phyloP scores from a whole-genome alignment of 2,113 vertebrate genomes.

The Melanotaenia duboulayi region DNA sequence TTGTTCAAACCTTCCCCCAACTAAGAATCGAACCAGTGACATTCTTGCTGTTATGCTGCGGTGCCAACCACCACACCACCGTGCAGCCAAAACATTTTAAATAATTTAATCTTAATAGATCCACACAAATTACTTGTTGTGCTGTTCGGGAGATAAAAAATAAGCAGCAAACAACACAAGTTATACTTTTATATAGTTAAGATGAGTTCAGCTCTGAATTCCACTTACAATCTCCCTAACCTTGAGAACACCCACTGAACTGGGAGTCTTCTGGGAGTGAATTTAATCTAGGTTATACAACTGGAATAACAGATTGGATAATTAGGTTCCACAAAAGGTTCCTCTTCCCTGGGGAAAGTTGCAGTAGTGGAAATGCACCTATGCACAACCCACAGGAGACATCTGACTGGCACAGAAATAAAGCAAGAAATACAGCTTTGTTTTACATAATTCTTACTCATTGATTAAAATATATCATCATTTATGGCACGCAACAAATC shows the following conservation, averaged over 20 bases:
- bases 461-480: slow-evolving; percentile 1
- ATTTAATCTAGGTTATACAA: neutral
- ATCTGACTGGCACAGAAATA: neutral
- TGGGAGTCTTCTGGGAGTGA: neutral
- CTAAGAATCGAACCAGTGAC: too few relatives aligned
- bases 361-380: neutral
- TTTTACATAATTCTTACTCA: neutral
- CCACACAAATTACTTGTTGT: neutral
- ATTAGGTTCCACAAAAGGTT: neutral
- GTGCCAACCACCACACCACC: too few relatives aligned
- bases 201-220: neutral
- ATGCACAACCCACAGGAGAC: neutral
- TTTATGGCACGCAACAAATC: slow-evolving; percentile 9
- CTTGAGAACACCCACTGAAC: neutral
- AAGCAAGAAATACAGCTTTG: neutral
- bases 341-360: neutral
- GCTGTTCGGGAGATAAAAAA: neutral
- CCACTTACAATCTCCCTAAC: neutral
- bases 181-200: too few relatives aligned
- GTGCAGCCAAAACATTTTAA: too few relatives aligned
- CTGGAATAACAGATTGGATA: neutral
- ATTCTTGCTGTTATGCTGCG: too few relatives aligned
- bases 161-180: neutral
- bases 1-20: too few relatives aligned
- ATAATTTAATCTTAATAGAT: neutral